Evolutionary conservation across 2,113 vertebrate genomes (phyloP), one percentile per base, ranked within the genome.

Genomic region (Dunckerocampus dactyliophorus): DNA sequence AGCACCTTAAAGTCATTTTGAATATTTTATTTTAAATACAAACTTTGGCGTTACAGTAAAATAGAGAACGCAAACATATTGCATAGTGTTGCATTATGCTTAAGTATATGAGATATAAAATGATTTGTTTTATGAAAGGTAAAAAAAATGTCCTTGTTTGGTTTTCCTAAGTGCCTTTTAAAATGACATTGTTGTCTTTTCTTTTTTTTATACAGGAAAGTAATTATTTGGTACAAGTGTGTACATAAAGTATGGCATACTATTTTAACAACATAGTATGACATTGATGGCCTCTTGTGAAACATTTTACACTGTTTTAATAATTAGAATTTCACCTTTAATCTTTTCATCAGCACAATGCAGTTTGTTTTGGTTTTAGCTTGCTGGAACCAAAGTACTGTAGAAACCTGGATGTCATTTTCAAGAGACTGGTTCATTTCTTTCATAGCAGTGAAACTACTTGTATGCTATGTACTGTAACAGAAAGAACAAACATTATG

Each of bases 141-240:
- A n/a, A n/a, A 31, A 8, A 51, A 28, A 28, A 28, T 28, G 5
- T 2, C 2, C 20, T 16, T 5, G 48, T n/a, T 21, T 39, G 59
- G 60, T 65, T 80, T 82, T 65, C 79, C 47, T 47, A 78, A 82
- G 80, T 85, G 86, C 84, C 83, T 88, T 72, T 74, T 74, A 12
- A 72, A 60, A 47, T 28, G 22, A 7, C 31, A 7, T n/a, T n/a
- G 5, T 28, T 28, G 24, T 28, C 5, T 34, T 34, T 34, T 34
- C 6, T 34, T 34, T 34, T 8, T 34, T 28, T 28, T 28, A 3
- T 28, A 28, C 24, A 28, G 24, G 3, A 28, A 28, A 28, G 3
- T 28, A 5, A 2, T 28, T 34, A 34, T 8, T 34, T 28, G 24
- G 5, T n/a, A 22, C 28, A 37, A 9, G 21, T 21, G 31, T 54